Conservation (phyloP, 1,140 invertebrate genomes). For the Calliphora vicina region DNA sequence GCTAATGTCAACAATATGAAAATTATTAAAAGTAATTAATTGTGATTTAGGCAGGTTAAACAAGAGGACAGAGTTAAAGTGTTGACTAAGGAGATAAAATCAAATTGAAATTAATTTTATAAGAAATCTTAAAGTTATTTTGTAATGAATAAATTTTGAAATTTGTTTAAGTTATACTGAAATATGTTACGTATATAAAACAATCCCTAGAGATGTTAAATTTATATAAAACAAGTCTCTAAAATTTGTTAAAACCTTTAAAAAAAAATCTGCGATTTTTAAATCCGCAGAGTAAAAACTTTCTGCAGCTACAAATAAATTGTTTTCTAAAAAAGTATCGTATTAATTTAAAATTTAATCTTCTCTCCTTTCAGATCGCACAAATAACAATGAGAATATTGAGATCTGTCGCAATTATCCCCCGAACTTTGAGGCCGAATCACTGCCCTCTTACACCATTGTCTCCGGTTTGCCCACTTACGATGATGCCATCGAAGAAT, state of each 20-base stretch:
- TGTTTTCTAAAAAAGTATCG: no score
- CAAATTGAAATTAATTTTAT: background rate
- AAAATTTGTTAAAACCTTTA: no score
- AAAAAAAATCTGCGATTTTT: no score
- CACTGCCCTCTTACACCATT: constrained; percentile 70
- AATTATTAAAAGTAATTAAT: background rate
- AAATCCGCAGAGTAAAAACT: no score
- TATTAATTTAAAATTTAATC: background rate
- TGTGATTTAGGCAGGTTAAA: background rate
- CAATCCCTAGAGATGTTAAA: no score
- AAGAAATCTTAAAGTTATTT: background rate
- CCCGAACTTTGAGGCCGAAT: constrained; percentile 65
- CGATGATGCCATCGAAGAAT: constrained; percentile 69
- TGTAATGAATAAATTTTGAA: no score
- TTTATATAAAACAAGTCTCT: no score
- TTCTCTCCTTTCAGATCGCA: constrained; percentile 52
- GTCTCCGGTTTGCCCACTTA: constrained; percentile 71
- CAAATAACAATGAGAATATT: constrained; percentile 52
- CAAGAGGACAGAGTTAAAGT: background rate
- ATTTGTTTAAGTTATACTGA: no score
- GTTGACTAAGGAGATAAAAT: background rate
- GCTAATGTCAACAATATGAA: background rate
- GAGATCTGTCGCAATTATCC: constrained; percentile 59
- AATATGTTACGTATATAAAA: no score
- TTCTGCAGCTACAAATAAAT: no score